phyloP scores from a whole-genome alignment of 1,140 invertebrate genomes.

The Sesamia nonagrioides region DNA sequence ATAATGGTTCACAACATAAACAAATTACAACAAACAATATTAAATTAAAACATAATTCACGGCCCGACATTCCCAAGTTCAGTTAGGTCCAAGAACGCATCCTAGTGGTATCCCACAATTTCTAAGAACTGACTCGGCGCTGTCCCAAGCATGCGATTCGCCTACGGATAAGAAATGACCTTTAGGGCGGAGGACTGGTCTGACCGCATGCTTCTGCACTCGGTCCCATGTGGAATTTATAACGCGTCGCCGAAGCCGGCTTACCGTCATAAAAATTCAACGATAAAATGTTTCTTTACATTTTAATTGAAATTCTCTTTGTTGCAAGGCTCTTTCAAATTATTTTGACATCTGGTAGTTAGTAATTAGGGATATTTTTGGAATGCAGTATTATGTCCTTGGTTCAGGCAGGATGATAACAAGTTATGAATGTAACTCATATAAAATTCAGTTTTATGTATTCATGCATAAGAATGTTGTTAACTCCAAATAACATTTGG shows the following conservation, averaged over 20 bases:
- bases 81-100: conserved; percentile 34
- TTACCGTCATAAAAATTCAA: conserved; percentile 47
- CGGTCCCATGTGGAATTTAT: conserved; percentile 59
- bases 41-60: conserved; percentile 10
- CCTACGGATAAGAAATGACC: conserved; percentile 76
- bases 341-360: conserved; percentile 22
- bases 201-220: conserved; percentile 72
- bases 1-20: not conserved
- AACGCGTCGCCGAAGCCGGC: conserved; percentile 50
- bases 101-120: conserved; percentile 44
- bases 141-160: conserved; percentile 69
- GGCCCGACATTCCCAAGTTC: not conserved
- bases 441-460: too few relatives aligned
- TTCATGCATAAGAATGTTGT: too few relatives aligned
- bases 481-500: not conserved
- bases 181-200: conserved; percentile 76
- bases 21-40: not conserved
- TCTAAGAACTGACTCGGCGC: conserved; percentile 36
- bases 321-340: conserved; percentile 24
- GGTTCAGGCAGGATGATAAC: too few relatives aligned
- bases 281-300: conserved; percentile 36
- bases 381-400: not conserved
- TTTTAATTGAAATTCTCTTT: conserved; percentile 45
- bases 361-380: not conserved
- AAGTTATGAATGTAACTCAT: not conserved